phyloP scores from a whole-genome alignment of 2,888 invertebrate species.

The Pollenia angustigena region DNA sequence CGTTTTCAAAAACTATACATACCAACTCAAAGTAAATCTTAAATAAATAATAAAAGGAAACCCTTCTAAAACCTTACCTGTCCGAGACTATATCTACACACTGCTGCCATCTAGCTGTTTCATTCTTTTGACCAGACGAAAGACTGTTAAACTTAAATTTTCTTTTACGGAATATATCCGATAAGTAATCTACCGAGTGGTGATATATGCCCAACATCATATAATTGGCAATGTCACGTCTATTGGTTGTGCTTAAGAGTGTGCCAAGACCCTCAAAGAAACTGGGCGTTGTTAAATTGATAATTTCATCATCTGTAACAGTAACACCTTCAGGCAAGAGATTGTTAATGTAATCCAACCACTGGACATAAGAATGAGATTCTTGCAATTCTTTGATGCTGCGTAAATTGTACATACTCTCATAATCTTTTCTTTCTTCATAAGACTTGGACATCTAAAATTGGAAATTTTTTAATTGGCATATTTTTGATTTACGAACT shows the following conservation, averaged over 20 bases:
- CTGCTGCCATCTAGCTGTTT: constrained; percentile 94
- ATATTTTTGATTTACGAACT: too few species aligned
- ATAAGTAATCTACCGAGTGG: constrained; percentile 92
- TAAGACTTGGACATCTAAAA: too few species aligned
- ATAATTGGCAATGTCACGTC: constrained; percentile 92
- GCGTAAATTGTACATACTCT: constrained; percentile 96
- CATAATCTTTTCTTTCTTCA: constrained; percentile 86
- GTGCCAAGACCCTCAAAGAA: constrained; percentile 90
- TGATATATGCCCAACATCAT: constrained; percentile 95
- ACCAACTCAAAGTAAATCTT: constrained; percentile 1
- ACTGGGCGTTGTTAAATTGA: constrained; percentile 93
- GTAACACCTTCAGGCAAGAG: constrained; percentile 88
- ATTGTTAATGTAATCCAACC: constrained; percentile 91
- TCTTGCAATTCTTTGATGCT: constrained; percentile 90
- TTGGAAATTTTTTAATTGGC: too few species aligned
- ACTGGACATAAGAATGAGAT: constrained; percentile 87
- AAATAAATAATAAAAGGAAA: not conserved
- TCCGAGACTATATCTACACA: constrained; percentile 92
- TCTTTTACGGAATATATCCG: constrained; percentile 90
- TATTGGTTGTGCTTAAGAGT: constrained; percentile 86
- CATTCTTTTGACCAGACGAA: too few species aligned
- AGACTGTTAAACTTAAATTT: constrained; percentile 88
- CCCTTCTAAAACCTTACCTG: constrained; percentile 85
- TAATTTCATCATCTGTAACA: constrained; percentile 88
- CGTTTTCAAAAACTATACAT: too few species aligned